Evolutionary conservation across 1,140 invertebrate genomes (phyloP).

Genomic region (Achroia grisella): DNA sequence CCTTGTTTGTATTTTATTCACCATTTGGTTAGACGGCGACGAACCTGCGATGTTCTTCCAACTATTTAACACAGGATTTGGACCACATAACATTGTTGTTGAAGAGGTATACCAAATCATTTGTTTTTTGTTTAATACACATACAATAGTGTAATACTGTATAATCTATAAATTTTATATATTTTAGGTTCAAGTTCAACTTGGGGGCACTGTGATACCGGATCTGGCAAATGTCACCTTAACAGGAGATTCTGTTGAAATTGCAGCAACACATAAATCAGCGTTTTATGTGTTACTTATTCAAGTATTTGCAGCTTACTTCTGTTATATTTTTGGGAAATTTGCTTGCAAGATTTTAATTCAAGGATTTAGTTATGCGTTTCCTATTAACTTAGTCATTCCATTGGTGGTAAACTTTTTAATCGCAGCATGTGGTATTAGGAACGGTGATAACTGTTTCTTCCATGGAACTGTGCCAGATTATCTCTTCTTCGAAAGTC

Average conservation of each 20-base stretch:
- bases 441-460: constrained; percentile 90
- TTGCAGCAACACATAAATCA: constrained; percentile 81
- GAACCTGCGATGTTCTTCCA: constrained; percentile 86
- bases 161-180: background rate
- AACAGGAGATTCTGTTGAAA: constrained; percentile 81
- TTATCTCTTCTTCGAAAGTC: constrained; percentile 93
- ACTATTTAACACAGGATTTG: constrained; percentile 83
- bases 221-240: constrained; percentile 83
- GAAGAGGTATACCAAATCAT: constrained; percentile 75
- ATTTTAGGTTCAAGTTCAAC: constrained; percentile 74
- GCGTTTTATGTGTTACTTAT: constrained; percentile 87
- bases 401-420: constrained; percentile 91
- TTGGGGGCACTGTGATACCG: constrained; percentile 76
- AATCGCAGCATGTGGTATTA: constrained; percentile 90
- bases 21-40: constrained; percentile 83
- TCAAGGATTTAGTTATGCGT: constrained; percentile 96
- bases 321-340: constrained; percentile 94
- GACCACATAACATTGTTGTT: constrained; percentile 85
- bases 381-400: constrained; percentile 94
- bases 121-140: background rate
- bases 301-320: constrained; percentile 87
- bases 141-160: background rate
- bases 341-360: constrained; percentile 98
- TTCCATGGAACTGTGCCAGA: constrained; percentile 89
- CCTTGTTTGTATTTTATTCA: constrained; percentile 82